These are phyloP conservation scores for Cephus cinctus DNA, from an alignment of 1,140 invertebrate genomes.

Conservation along the genomic window DNA sequence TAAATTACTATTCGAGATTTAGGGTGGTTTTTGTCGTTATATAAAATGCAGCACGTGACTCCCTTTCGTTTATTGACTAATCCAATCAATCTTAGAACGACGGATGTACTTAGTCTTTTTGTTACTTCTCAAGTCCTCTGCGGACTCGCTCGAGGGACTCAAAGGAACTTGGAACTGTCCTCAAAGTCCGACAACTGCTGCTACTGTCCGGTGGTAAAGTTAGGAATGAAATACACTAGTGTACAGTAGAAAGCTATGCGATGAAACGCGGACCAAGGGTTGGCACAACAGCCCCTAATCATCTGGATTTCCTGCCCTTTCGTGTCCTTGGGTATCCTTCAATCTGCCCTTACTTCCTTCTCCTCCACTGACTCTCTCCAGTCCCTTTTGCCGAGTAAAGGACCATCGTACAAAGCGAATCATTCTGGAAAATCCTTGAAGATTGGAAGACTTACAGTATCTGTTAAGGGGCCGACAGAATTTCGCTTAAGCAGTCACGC, in stretches of 20 bases:
- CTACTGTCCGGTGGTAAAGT: not conserved
- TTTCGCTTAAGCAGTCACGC: no score
- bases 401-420: not conserved
- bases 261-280: conserved; percentile 4
- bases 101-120: no score
- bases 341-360: not conserved
- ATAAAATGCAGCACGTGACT: no score
- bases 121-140: no score
- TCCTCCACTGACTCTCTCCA: not conserved
- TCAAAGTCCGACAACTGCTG: conserved; percentile 3
- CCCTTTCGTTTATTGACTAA: no score
- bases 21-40: no score
- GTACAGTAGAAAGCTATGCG: conserved; percentile 1
- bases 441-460: no score
- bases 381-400: not conserved
- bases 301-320: no score
- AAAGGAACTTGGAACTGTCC: conserved; percentile 12
- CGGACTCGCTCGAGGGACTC: conserved; percentile 1
- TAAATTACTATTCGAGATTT: no score
- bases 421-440: not conserved
- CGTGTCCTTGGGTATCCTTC: conserved; percentile 13
- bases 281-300: conserved; percentile 18
- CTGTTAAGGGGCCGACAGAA: no score
- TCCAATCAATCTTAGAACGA: no score
- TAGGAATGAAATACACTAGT: not conserved